Evolutionary conservation across 2,797 vertebrate genomes (phyloP), one percentile per base, ranked within the genome.

Genomic region (Silurus aristotelis): DNA sequence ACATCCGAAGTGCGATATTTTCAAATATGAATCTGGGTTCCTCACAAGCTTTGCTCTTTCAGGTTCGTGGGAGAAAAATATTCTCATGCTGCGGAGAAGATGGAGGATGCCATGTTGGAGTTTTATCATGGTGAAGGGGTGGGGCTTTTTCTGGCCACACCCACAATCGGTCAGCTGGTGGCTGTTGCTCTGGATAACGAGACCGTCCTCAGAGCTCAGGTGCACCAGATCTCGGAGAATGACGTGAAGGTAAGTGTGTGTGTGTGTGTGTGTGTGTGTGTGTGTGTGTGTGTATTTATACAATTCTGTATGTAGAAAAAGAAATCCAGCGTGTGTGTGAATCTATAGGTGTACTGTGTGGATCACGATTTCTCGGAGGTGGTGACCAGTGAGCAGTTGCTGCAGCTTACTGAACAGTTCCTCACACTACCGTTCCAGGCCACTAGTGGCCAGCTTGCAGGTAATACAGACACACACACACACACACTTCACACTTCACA

Each of bases 31-130:
- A 46, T 14, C 5, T n/a, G 10, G 38, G 55, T n/a, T 63, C 3
- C 14, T 15, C 4, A 31, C 46, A 6, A 3, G 22, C 15, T 15
- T 76, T 64, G 19, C 31, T 31, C 31, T 6, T 64, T 76, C 87
- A 99, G 98, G 90, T 99, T 96, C 90, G 95, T 99, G n/a, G 97
- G 97, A 4, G 93, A 96, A 90, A 94, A 93, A 83, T 99, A 98
- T 91, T 99, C 98, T 31, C 92, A 92, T 4, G 95, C 96, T 64
- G 97, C 97, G 89, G 97, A 99, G 48, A 89, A 93, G 85, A 96
- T 99, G 96, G 97, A 99, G 89, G 95, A 96, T 58, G 89, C 92
- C 43, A 98, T 99, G 97, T 92, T 92, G 46, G 92, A 92, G 1
- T 96, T 95, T 90, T 99, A 98, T 83, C 93, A 84, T 83, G 92